These are phyloP conservation scores for Monomorium pharaonis DNA, from an alignment of 1,140 invertebrate species.

Conservation along the genomic window DNA sequence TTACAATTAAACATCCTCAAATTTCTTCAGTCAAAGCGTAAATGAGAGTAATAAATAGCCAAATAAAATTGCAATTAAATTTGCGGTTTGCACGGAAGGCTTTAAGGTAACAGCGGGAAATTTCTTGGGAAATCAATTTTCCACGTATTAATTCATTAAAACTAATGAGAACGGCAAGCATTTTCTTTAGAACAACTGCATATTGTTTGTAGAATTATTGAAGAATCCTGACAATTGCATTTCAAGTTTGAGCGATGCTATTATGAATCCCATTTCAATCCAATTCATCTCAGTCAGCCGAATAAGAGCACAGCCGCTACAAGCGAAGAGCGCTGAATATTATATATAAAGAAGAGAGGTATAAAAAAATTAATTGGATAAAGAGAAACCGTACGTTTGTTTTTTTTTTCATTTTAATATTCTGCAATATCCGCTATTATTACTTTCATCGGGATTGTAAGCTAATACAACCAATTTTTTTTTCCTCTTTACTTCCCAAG, in stretches of 20 bases:
- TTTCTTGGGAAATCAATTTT: constrained; percentile 39
- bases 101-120: constrained; percentile 6
- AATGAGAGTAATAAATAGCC: neutral
- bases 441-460: constrained; percentile 1
- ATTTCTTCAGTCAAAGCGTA: neutral
- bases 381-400: neutral
- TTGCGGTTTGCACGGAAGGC: neutral
- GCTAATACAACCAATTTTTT: constrained; percentile 1
- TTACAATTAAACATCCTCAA: constrained; percentile 5
- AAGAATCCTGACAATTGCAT: constrained; percentile 17
- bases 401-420: constrained; percentile 1
- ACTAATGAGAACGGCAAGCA: constrained; percentile 1
- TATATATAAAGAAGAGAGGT: neutral
- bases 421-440: neutral
- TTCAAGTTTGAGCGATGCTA: constrained; percentile 1
- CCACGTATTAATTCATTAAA: constrained; percentile 28
- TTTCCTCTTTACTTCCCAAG: neutral
- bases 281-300: neutral
- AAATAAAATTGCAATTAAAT: constrained; percentile 16
- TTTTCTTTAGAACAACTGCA: constrained; percentile 13
- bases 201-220: constrained; percentile 22
- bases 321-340: neutral
- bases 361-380: neutral
- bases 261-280: constrained; percentile 25
- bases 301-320: neutral